Percentiles rank a stretch among this genome's conserved stretches.
phyloP scores from a whole-genome alignment of 2,888 invertebrate species.

The Tanaodytes sp. region DNA sequence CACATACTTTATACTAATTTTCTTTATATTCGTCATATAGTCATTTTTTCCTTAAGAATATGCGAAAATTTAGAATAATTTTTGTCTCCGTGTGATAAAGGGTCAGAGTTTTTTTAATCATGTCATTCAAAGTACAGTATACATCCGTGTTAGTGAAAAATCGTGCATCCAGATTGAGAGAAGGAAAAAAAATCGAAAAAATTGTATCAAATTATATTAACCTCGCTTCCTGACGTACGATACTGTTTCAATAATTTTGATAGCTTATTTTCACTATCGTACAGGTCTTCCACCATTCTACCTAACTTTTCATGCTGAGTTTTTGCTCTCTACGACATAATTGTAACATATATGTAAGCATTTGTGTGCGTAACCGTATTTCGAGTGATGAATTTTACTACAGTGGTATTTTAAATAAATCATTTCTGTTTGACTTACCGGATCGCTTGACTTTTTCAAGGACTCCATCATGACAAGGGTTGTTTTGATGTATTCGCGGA shows the following conservation, averaged over 20 bases:
- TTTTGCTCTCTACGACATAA: constrained; percentile 63
- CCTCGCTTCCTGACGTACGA: constrained; percentile 66
- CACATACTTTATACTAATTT: too few species aligned
- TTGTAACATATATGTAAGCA: constrained; percentile 17
- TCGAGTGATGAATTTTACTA: too few species aligned
- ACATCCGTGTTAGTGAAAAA: too few species aligned
- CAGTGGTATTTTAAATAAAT: too few species aligned
- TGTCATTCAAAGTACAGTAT: too few species aligned
- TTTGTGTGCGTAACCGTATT: too few species aligned
- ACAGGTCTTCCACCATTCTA: constrained; percentile 80
- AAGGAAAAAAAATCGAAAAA: neutral
- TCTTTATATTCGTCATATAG: too few species aligned
- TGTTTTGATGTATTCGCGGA: constrained; percentile 82
- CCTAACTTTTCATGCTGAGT: constrained; percentile 77
- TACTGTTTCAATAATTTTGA: constrained; percentile 75
- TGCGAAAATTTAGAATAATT: too few species aligned
- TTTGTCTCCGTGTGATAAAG: too few species aligned
- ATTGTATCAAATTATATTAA: constrained; percentile 51
- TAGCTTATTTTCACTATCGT: constrained; percentile 81
- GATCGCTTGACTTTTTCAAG: constrained; percentile 80
- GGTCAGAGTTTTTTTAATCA: too few species aligned
- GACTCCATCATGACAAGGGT: constrained; percentile 82
- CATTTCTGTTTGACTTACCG: constrained; percentile 73
- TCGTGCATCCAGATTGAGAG: too few species aligned
- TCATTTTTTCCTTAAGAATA: too few species aligned